Evolutionary conservation across 2,888 invertebrate species (phyloP).

Genomic region (Clistopyga incitator): DNA sequence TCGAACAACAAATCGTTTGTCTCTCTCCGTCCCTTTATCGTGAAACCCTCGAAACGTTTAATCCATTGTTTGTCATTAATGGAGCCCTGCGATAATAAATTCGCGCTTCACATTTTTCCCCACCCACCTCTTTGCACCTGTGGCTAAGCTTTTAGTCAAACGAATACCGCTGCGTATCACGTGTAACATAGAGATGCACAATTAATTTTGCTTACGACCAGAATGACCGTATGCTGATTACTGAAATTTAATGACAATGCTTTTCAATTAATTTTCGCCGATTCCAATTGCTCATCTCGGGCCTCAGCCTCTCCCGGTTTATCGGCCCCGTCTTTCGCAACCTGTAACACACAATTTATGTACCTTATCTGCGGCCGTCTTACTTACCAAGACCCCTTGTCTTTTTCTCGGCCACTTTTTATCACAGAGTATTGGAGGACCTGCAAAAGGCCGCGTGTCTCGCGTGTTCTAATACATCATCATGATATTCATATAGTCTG

Average conservation of each 20-base stretch:
- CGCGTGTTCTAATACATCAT: slow-evolving; percentile 83
- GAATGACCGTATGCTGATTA: slow-evolving; percentile 76
- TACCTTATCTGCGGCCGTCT: slow-evolving; percentile 83
- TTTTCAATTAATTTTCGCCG: slow-evolving; percentile 38
- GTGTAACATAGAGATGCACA: not conserved
- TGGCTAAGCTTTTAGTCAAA: slow-evolving; percentile 7
- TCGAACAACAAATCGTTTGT: slow-evolving; percentile 6
- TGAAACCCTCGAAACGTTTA: not conserved
- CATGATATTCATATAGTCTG: slow-evolving; percentile 83
- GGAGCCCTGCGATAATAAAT: not conserved
- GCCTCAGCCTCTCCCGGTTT: not conserved
- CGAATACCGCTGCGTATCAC: not conserved
- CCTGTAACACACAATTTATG: slow-evolving; percentile 79
- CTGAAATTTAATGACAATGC: slow-evolving; percentile 65
- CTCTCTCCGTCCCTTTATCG: slow-evolving; percentile 14
- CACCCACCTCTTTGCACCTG: slow-evolving; percentile 10
- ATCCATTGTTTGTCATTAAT: slow-evolving; percentile 2
- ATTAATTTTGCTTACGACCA: slow-evolving; percentile 67
- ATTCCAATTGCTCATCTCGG: slow-evolving; percentile 27
- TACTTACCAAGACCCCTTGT: slow-evolving; percentile 81
- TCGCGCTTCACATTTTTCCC: not conserved
- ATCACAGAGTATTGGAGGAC: slow-evolving; percentile 74
- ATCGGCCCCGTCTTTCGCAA: slow-evolving; percentile 39
- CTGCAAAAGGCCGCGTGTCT: slow-evolving; percentile 84
- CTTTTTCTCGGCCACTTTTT: slow-evolving; percentile 65